These are phyloP conservation scores for Eupithecia tripunctaria DNA, from an alignment of 2,888 invertebrate genomes.

Conservation along the genomic window DNA sequence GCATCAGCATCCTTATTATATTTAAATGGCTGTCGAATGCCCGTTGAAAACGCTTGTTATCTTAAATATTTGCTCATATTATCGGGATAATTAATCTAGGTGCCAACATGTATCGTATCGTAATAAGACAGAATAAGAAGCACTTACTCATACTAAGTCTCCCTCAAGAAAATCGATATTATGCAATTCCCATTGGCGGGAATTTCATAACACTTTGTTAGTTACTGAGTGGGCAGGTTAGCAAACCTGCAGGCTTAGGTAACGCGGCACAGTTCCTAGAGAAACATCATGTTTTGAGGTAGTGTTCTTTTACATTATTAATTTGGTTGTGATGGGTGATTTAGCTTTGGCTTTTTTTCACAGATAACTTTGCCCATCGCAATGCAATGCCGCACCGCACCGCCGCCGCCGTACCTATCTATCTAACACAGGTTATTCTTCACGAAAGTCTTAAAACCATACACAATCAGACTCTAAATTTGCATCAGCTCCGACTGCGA, in stretches of 20 bases:
- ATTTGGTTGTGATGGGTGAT: constrained; percentile 18
- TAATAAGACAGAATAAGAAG: background rate
- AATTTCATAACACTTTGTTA: constrained; percentile 67
- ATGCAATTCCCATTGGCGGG: constrained; percentile 54
- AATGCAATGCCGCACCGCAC: background rate
- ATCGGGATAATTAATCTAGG: too few relatives aligned
- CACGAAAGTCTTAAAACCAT: background rate
- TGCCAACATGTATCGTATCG: background rate
- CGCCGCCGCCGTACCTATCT: background rate
- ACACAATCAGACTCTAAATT: background rate
- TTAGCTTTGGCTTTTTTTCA: background rate
- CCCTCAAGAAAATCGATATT: constrained; percentile 44
- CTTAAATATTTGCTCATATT: background rate
- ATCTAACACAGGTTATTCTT: background rate
- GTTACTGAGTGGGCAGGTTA: constrained; percentile 54
- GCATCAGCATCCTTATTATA: too few relatives aligned
- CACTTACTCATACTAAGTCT: constrained; percentile 10
- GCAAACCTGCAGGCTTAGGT: constrained; percentile 73
- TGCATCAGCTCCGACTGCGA: background rate
- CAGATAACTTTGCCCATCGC: background rate
- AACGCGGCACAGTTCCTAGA: constrained; percentile 75
- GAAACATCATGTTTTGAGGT: constrained; percentile 68
- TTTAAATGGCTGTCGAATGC: background rate
- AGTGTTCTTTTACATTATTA: constrained; percentile 53
- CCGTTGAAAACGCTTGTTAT: background rate